phyloP scores from a whole-genome alignment of 1,140 invertebrate genomes.

The Hermatobates lingyangjiaoensis region DNA sequence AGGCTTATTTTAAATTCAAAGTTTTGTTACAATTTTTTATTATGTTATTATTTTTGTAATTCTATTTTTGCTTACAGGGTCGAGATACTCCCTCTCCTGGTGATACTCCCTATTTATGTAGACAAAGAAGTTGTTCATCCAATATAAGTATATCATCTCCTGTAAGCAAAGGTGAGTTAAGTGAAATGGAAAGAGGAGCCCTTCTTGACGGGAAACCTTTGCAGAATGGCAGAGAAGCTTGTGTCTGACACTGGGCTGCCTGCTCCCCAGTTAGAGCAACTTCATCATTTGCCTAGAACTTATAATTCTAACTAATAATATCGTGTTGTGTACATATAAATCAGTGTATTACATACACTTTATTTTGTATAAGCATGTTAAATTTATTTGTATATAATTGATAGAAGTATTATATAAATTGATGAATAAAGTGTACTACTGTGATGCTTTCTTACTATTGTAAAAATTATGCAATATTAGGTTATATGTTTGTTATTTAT shows the following conservation, averaged over 20 bases:
- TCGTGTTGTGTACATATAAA: too few species aligned
- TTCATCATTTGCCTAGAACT: neutral
- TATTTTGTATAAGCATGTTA: too few species aligned
- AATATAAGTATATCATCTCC: constrained; percentile 8
- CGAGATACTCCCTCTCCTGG: constrained; percentile 52
- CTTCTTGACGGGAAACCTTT: constrained; percentile 23
- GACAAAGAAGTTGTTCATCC: constrained; percentile 43
- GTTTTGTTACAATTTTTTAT: constrained; percentile 4
- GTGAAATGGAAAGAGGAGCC: constrained; percentile 39
- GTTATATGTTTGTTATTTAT: too few species aligned
- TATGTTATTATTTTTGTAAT: neutral
- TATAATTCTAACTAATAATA: too few species aligned
- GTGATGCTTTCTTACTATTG: too few species aligned
- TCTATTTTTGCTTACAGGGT: constrained; percentile 28
- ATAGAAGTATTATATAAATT: too few species aligned
- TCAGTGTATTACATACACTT: too few species aligned
- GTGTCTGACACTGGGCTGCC: constrained; percentile 16
- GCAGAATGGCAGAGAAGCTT: constrained; percentile 8
- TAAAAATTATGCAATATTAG: too few species aligned
- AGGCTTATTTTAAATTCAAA: too few species aligned
- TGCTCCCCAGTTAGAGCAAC: neutral
- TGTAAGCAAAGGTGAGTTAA: constrained; percentile 25
- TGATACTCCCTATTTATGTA: constrained; percentile 55
- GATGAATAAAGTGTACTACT: too few species aligned
- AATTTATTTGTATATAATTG: too few species aligned